These are phyloP conservation scores for Apogon hyalosoma DNA, from an alignment of 2,797 vertebrate species.

Conservation along the genomic window DNA sequence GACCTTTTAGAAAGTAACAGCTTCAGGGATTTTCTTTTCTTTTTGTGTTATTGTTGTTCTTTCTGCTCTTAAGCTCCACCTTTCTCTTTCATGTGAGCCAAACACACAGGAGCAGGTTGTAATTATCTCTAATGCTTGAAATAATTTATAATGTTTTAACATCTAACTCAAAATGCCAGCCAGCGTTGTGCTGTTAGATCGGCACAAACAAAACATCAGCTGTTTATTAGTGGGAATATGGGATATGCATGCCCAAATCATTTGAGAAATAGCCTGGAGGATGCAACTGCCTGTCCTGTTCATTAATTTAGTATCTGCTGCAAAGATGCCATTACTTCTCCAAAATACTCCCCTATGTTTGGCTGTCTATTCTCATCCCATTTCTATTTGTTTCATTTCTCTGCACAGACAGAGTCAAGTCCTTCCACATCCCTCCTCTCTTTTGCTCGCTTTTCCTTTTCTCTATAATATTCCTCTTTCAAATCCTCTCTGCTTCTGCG, in stretches of 20 bases:
- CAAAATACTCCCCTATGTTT: conserved; percentile 54
- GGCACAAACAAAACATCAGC: conserved; percentile 72
- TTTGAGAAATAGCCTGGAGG: conserved; percentile 69
- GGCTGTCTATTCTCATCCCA: conserved; percentile 44
- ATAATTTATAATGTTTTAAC: conserved; percentile 56
- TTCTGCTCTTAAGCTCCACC: conserved; percentile 10
- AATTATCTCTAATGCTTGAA: conserved; percentile 56
- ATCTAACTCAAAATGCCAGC: conserved; percentile 61
- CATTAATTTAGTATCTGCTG: conserved; percentile 72
- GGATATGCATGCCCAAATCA: conserved; percentile 60
- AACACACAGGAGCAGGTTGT: conserved; percentile 34
- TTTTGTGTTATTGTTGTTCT: conserved; percentile 8
- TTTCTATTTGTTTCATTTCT: conserved; percentile 54
- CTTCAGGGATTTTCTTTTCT: conserved; percentile 22
- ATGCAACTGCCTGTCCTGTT: conserved; percentile 66
- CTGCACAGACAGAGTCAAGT: conserved; percentile 31
- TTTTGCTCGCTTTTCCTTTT: conserved; percentile 42
- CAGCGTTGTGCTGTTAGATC: conserved; percentile 46
- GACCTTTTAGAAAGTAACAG: conserved; percentile 18
- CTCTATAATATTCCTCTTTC: conserved; percentile 80
- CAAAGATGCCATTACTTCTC: conserved; percentile 50
- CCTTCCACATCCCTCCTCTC: conserved; percentile 25
- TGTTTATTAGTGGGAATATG: conserved; percentile 62
- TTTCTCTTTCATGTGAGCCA: conserved; percentile 21
- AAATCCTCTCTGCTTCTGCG: conserved; percentile 82